Evolutionary conservation across 2,888 invertebrate species (phyloP), one percentile per base, ranked within the genome.

Genomic region (Bhutanitis thaidina): DNA sequence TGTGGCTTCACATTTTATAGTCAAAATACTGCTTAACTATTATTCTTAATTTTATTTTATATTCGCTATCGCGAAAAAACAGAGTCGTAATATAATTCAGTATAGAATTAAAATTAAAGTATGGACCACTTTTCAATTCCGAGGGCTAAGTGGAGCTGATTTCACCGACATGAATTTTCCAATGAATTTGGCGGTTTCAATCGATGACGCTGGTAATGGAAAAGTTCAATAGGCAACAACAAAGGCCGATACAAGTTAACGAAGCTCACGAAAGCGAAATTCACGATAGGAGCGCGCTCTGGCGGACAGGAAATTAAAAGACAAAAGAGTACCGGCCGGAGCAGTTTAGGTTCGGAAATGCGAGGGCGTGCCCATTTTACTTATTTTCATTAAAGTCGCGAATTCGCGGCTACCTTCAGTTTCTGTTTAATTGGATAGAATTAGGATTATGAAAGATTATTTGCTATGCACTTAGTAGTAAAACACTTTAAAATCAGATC

Each of bases 201-300:
- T 85, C 81, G 79, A 84, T 85, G 77, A 77, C 69, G 73, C 74
- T 63, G 69, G 80, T 88, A 87, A 89, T 87, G 82, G 82, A 80
- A 86, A 89, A 88, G 87, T 87, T 89, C 83, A 84, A 84, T 84
- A 81, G 75, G 79, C 72, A 85, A 81, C 81, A 84, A 86, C 85
- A 87, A 85, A 87, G 80, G 74, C 69, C 71, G 82, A 80, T 80
- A 85, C 79, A 86, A 87, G 82, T 84, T 85, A 89, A 85, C 83
- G 85, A 86, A 80, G 82, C 79, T 79, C 78, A 79, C 79, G 83
- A 84, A 87, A 87, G 80, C 74, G 69, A 86, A 88, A 87, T 83
- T 86, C 79, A 80, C 77, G 80, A 80, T 75, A 70, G 76, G 68
- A 76, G 77, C 78, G 76, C 75, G 76, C 78, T 80, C 76, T 77